phyloP scores from a whole-genome alignment of 2,113 vertebrate genomes.

The Lota lota region DNA sequence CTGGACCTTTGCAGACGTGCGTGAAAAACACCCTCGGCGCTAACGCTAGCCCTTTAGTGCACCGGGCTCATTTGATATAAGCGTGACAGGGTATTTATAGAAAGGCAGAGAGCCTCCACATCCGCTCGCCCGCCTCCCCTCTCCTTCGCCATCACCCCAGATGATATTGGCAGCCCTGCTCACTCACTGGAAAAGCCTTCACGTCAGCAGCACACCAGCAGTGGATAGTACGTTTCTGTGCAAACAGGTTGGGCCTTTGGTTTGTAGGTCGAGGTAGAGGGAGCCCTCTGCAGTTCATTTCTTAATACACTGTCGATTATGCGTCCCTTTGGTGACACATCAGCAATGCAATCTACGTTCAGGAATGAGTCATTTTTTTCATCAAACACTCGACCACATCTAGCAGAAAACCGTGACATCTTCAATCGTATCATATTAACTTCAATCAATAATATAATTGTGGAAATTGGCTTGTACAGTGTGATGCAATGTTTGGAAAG shows the following conservation, averaged over 20 bases:
- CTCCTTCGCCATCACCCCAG: conserved; percentile 43
- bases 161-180: conserved; percentile 70
- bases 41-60: conserved; percentile 56
- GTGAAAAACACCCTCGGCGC: conserved; percentile 56
- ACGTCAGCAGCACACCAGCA: conserved; percentile 72
- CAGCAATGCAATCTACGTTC: conserved; percentile 43
- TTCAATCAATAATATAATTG: conserved; percentile 30
- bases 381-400: conserved; percentile 38
- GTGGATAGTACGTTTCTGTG: conserved; percentile 61
- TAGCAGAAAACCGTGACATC: conserved; percentile 34
- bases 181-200: conserved; percentile 75
- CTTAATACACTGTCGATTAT: conserved; percentile 53
- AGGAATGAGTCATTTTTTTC: conserved; percentile 36
- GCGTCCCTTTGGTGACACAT: conserved; percentile 49
- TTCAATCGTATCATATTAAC: conserved; percentile 25
- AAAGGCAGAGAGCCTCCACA: conserved; percentile 46
- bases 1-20: conserved; percentile 50
- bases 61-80: conserved; percentile 66
- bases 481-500: conserved; percentile 56
- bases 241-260: conserved; percentile 57
- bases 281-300: conserved; percentile 56
- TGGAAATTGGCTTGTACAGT: conserved; percentile 35
- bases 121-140: conserved; percentile 1
- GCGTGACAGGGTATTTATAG: conserved; percentile 74
- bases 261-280: conserved; percentile 48